Evolutionary conservation across 2,888 invertebrate genomes (phyloP).

Genomic region (Platerodrilus igneus): DNA sequence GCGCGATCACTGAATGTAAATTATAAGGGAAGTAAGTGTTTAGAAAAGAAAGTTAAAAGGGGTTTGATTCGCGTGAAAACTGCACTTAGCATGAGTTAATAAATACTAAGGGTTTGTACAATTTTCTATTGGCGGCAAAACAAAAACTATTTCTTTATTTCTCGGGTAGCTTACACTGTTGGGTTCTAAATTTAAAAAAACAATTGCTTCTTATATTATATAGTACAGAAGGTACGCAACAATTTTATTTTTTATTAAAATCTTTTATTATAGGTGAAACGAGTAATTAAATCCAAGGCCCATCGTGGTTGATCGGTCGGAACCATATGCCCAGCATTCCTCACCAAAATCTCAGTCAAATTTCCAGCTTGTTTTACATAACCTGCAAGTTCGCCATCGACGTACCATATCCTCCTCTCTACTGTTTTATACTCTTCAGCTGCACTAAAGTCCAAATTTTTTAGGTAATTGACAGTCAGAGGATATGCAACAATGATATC

Average conservation of each 20-base stretch:
- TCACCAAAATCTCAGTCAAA: conserved; percentile 67
- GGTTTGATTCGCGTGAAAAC: too few species aligned
- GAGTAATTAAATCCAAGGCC: conserved; percentile 67
- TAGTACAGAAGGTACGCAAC: too few species aligned
- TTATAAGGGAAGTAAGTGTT: too few species aligned
- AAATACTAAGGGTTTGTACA: too few species aligned
- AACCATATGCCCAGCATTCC: conserved; percentile 80
- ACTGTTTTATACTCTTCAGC: conserved; percentile 63
- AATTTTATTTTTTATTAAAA: conserved; percentile 26
- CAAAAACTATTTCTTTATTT: too few species aligned
- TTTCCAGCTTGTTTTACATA: conserved; percentile 69
- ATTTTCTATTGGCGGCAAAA: too few species aligned
- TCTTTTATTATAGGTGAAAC: conserved; percentile 53
- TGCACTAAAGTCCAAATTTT: conserved; percentile 64
- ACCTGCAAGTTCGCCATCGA: conserved; percentile 66
- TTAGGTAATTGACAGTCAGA: conserved; percentile 73
- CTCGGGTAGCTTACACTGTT: too few species aligned
- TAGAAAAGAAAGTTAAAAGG: too few species aligned
- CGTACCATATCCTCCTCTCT: conserved; percentile 63
- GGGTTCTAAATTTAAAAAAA: too few species aligned
- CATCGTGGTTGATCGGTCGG: conserved; percentile 75
- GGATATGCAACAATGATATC: conserved; percentile 91
- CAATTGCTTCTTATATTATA: too few species aligned
- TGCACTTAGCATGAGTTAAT: too few species aligned
- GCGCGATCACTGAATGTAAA: too few species aligned